Conservation (phyloP, 2,888 invertebrate species). For the Caprella mutica region DNA sequence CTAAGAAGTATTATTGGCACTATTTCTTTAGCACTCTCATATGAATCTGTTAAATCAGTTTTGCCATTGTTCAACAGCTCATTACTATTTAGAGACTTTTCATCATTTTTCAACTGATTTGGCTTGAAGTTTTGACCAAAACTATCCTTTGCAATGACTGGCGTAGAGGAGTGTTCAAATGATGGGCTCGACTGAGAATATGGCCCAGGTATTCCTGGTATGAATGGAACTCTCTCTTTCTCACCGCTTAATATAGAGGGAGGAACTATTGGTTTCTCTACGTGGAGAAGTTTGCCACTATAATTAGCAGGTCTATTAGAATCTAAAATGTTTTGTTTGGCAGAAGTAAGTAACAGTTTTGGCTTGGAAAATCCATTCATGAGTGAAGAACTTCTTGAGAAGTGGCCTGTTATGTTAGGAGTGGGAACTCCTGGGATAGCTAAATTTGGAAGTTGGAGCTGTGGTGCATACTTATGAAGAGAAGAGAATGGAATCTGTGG, state of each 20-base stretch:
- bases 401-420: slow-evolving; percentile 38
- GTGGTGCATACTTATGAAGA: slow-evolving; percentile 33
- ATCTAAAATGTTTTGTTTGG: no score
- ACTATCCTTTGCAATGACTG: no score
- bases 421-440: slow-evolving; percentile 43
- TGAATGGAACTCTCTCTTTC: slow-evolving; percentile 51
- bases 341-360: background rate
- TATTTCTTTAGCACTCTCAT: no score
- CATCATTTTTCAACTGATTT: no score
- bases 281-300: background rate
- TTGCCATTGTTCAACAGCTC: no score
- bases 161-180: no score
- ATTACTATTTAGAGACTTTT: no score
- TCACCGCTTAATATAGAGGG: slow-evolving; percentile 26
- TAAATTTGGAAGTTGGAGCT: slow-evolving; percentile 44
- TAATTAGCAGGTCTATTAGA: background rate
- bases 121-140: no score
- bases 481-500: slow-evolving; percentile 35
- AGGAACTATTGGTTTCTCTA: background rate
- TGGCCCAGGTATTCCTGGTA: slow-evolving; percentile 74
- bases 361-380: no score
- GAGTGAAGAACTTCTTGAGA: background rate
- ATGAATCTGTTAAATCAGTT: no score
- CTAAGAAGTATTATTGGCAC: no score
- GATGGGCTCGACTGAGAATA: slow-evolving; percentile 23